A percentile compares a stretch with the other conserved stretches of the same genome.
Conservation (phyloP, 2,888 invertebrate species). For the Athalia cordata region DNA sequence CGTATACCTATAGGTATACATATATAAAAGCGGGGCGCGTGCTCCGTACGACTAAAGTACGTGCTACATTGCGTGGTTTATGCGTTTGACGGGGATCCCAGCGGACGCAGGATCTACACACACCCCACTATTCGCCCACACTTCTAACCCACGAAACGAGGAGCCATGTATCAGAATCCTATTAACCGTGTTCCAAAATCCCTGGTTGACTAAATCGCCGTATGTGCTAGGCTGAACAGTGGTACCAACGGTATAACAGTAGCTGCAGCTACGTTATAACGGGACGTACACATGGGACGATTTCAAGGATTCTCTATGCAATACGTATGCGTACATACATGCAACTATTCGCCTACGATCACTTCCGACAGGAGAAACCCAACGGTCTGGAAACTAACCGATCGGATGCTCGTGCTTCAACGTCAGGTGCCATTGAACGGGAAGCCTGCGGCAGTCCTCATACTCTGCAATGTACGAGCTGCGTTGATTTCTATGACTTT, state of each 20-base stretch:
- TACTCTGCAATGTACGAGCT: neutral
- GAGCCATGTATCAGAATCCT: constrained; percentile 9
- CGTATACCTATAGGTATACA: neutral
- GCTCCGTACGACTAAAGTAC: constrained; percentile 45
- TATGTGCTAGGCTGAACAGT: neutral
- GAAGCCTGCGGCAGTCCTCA: neutral
- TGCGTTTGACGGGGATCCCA: constrained; percentile 33
- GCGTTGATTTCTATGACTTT: no score
- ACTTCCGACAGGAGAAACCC: neutral
- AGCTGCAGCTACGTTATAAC: neutral
- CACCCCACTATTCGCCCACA: constrained; percentile 30
- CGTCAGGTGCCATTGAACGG: constrained; percentile 2
- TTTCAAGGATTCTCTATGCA: constrained; percentile 1
- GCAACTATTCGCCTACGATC: neutral
- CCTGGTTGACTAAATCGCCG: neutral
- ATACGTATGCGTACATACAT: neutral
- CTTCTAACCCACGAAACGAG: neutral
- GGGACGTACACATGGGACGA: neutral
- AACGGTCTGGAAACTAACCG: neutral
- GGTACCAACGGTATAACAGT: neutral
- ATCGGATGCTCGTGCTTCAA: neutral
- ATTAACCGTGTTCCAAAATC: constrained; percentile 4
- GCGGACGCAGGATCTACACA: constrained; percentile 28
- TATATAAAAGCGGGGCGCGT: constrained; percentile 33
- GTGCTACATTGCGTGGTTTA: constrained; percentile 32